Base-by-base conservation (phyloP, 2,113 vertebrate species). In the Speoplatyrhinus poulsoni region DNA sequence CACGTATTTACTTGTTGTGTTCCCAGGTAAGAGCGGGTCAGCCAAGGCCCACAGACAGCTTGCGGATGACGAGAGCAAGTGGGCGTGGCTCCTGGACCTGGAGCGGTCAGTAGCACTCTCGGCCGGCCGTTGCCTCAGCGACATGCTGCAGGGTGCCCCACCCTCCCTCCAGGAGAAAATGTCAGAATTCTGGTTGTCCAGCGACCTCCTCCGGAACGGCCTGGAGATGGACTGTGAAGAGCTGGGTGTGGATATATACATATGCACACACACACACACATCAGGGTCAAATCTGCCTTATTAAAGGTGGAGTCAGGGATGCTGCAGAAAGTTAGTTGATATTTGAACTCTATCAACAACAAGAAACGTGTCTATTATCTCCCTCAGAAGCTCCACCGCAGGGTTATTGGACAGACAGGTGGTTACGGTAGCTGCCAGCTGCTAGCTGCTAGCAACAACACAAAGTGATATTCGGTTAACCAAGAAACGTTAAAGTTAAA, bases 51-150 rank as follows among this genome's bases (percentile, higher is more conserved):
- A 46, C 46, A 47, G 8, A 56, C 69, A 66, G 50, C 58, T 47
- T 57, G 81, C 67, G 57, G 73, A 83, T 52, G 80, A 88, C 17
- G 89, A 92, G 59, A 75, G 73, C 73, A 75, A 32, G 61, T 94
- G 93, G 93, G 82, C 83, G 49, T 94, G 93, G 93, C 82, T 94
- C 33, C 75, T 94, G 76, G 93, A 94, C 70, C 77, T 94, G 80
- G 93, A 94, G 47, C 88, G 93, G 12, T 90, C 93, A 4, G 89
- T 93, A 4, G 92, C 91, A 0, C 73, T 94, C 81, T 87, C 88
- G 15, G 90, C 93, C 11, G 93, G 93, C 17, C 90, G 89, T 12
- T 94, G 93, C 73, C 91, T 94, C 1, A 88, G 93, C 54, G 92
- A 89, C 57, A 93, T 94, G 93, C 73, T 94, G 66, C 92, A 93